A percentile compares a stretch with the other conserved stretches of the same genome.
Conservation (phyloP, 2,797 vertebrate genomes). For the Tenualosa ilisha region DNA sequence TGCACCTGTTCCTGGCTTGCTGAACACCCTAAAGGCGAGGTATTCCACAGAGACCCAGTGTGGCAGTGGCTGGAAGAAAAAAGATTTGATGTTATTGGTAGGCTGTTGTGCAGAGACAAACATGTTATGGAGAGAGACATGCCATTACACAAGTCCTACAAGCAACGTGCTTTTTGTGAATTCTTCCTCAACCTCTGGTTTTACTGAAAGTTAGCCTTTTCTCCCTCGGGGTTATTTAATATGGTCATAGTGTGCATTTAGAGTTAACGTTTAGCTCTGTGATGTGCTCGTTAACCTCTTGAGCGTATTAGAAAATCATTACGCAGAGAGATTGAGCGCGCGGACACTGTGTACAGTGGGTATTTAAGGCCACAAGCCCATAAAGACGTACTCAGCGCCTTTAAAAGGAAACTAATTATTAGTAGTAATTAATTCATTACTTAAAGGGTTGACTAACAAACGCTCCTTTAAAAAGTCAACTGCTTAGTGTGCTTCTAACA, state of each 20-base stretch:
- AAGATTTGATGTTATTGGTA: background rate
- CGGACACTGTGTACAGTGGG: constrained; percentile 73
- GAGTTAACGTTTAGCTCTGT: constrained; percentile 75
- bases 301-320: constrained; percentile 80
- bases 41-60: background rate
- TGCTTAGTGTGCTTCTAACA: background rate
- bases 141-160: background rate
- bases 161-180: background rate
- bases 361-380: constrained; percentile 74
- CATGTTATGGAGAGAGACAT: background rate
- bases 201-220: constrained; percentile 13
- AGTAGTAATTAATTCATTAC: background rate
- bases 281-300: constrained; percentile 66
- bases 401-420: constrained; percentile 26
- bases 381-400: constrained; percentile 65
- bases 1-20: constrained; percentile 8
- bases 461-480: background rate
- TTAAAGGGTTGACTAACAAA: background rate
- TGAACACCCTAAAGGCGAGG: background rate
- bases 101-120: background rate
- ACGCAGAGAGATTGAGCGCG: constrained; percentile 70
- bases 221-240: constrained; percentile 22
- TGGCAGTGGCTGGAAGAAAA: background rate
- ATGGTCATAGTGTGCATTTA: constrained; percentile 57
- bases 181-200: background rate